A percentile compares a stretch with the other conserved stretches of the same genome.
Evolutionary conservation across 2,888 invertebrate species (phyloP).

Genomic region (Tinea semifulvella): DNA sequence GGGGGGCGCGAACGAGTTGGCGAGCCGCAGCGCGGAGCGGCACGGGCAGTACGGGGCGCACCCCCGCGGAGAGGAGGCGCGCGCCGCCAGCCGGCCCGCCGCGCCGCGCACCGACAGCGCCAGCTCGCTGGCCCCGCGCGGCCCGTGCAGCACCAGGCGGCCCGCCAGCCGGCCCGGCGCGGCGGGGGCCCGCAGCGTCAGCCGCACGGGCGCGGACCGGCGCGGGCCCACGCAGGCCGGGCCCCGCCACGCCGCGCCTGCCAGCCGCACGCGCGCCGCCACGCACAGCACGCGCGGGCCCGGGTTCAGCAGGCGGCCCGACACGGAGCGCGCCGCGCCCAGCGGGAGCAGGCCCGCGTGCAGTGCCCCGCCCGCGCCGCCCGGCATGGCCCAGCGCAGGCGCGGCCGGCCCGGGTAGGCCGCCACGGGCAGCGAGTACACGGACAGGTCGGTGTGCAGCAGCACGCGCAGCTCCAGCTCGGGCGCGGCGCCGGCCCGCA

Average conservation of each 20-base stretch:
- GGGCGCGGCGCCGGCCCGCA: conserved; percentile 23
- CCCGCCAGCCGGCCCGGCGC: conserved; percentile 13
- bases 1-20: conserved; percentile 81
- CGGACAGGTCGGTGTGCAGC: conserved; percentile 57
- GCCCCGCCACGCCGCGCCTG: conserved; percentile 61
- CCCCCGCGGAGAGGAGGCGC: not conserved
- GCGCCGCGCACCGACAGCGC: conserved; percentile 7
- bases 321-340: conserved; percentile 71
- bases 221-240: conserved; percentile 46
- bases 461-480: conserved; percentile 25
- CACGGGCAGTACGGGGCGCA: conserved; percentile 77
- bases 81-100: conserved; percentile 7
- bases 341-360: conserved; percentile 24
- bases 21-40: conserved; percentile 78
- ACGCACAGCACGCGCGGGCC: conserved; percentile 78
- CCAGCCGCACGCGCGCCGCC: conserved; percentile 68
- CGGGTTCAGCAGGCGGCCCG: conserved; percentile 76
- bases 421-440: conserved; percentile 50
- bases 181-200: conserved; percentile 23
- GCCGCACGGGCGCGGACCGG: conserved; percentile 20
- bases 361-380: conserved; percentile 32
- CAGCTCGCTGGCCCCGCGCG: conserved; percentile 14
- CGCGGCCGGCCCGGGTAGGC: conserved; percentile 31
- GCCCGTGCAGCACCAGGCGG: not conserved
- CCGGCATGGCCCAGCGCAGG: conserved; percentile 22